Base-by-base conservation (phyloP, 2,888 invertebrate species). In the Priocnemis perturbator region DNA sequence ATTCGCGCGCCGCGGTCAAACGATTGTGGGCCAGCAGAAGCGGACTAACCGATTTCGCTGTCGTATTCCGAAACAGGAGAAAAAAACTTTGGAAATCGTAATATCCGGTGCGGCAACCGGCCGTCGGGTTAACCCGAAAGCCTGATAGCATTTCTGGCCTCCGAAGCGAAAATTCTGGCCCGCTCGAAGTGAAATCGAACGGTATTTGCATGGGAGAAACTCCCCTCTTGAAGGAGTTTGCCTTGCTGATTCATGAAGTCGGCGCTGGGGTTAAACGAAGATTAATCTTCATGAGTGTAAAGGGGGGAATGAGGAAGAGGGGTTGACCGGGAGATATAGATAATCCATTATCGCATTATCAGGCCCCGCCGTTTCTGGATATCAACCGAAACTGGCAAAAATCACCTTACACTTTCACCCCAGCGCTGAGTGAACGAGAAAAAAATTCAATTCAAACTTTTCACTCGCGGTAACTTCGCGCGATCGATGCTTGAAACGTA, bases 181-280 rank as follows among this genome's bases (percentile, higher is more conserved):
- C 50, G 7, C 14, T 4, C 17, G 50, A 4, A 9, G 7, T 4
- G 14, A n/a, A 50, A 9, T 50, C 17, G 5, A 19, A 50, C 11
- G 50, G 17, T 1, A 53, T 69, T 69, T 61, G 60, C 70, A 60
- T 60, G 53, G 67, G 69, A 73, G 69, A 57, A 67, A 67, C 48
- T 58, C 70, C 47, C 67, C 56, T n/a, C 48, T 48, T 23, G 20
- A 30, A 58, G 68, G 60, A 60, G 64, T 63, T 63, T 60, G 63
- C 45, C 65, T 64, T 60, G 58, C 69, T 73, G 73, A 76, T 76
- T 73, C 71, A 60, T 64, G 65, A 66, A 66, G 67, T 71, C 73
- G 73, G 66, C 75, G 65, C 50, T 53, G 65, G 62, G 69, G 73
- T 76, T 69, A 72, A 63, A 64, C 50, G 73, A 71, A 76, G 76